phyloP scores from a whole-genome alignment of 2,888 invertebrate genomes.

The Habroteleia sp. region DNA sequence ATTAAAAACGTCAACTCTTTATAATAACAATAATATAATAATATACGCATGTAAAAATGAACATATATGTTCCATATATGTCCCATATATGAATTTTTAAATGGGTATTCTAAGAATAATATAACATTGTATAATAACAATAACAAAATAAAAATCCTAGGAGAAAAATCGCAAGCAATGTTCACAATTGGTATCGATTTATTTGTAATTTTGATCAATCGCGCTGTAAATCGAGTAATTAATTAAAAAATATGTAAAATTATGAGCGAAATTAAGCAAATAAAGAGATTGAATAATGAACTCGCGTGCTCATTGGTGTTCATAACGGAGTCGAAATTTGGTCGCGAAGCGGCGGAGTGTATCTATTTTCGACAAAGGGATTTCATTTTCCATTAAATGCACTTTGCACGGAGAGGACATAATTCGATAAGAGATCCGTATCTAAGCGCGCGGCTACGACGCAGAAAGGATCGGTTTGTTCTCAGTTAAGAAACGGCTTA shows the following conservation, averaged over 20 bases:
- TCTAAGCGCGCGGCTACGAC: slow-evolving; percentile 21
- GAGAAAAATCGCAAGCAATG: too few species aligned
- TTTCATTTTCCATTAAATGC: slow-evolving; percentile 28
- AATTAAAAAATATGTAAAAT: background rate
- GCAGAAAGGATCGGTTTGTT: slow-evolving; percentile 54
- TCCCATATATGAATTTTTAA: too few species aligned
- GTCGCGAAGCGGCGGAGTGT: slow-evolving; percentile 1
- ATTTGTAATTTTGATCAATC: too few species aligned
- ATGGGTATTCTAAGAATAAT: too few species aligned
- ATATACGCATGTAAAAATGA: too few species aligned
- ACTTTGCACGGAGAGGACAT: slow-evolving; percentile 27
- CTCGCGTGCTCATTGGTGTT: slow-evolving; percentile 4
- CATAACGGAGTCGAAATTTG: slow-evolving; percentile 5
- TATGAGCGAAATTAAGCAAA: slow-evolving; percentile 2
- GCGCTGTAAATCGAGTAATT: too few species aligned
- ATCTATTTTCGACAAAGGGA: slow-evolving; percentile 29
- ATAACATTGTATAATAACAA: too few species aligned
- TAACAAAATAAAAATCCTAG: too few species aligned
- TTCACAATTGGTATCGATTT: too few species aligned
- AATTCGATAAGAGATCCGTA: slow-evolving; percentile 45
- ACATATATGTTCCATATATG: too few species aligned
- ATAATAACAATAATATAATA: too few species aligned
- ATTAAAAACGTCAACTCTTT: too few species aligned
- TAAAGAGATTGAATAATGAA: slow-evolving; percentile 15
- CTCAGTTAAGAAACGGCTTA: slow-evolving; percentile 58